Evolutionary conservation across 2,888 invertebrate genomes (phyloP), one percentile per base, ranked within the genome.

Genomic region (Amiota communis): DNA sequence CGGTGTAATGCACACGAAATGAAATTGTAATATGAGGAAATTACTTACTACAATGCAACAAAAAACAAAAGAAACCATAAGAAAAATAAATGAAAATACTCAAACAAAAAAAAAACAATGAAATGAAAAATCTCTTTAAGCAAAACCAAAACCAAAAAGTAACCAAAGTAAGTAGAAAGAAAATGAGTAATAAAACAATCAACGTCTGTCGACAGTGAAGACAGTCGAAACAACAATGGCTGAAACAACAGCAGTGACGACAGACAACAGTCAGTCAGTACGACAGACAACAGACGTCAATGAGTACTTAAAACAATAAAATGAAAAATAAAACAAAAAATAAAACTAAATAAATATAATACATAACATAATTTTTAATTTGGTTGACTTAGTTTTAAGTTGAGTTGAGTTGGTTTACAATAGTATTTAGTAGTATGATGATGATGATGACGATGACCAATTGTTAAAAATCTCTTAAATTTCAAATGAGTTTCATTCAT

Each of bases 21-120:
- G 23, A 68, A 67, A 51, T 51, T 68, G 67, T 68, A 68, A 64
- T 64, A 71, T 71, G 71, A 71, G 71, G 71, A 71, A 71, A 64
- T 71, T 20, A 36, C 36, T 36, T 36, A 36, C 36, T 36, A 64
- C 64, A 71, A 8, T 53, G 71, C 63, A 64, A 61, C 70, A 49
- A 2, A 49, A 2, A 23, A 36, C 36, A 36, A 36, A 36, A 36
- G 36, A 36, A 36, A 36, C 36, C 36, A 36, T 36, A 36, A 36
- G 36, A 36, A 36, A 36, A 36, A 36, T 36, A 36, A 36, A 61
- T 36, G 46, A 15, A 47, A 64, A 64, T 64, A 12, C 15, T 23
- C 59, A 10, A 59, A 59, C 59, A 10, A 59, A 59, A 0, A 15
- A 59, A 59, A 59, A 59, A 59, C 59, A 59, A 59, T 59, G 59